Percentiles rank a stretch among this genome's conserved stretches.
phyloP scores from a whole-genome alignment of 2,113 vertebrate species.

The Procavia capensis region DNA sequence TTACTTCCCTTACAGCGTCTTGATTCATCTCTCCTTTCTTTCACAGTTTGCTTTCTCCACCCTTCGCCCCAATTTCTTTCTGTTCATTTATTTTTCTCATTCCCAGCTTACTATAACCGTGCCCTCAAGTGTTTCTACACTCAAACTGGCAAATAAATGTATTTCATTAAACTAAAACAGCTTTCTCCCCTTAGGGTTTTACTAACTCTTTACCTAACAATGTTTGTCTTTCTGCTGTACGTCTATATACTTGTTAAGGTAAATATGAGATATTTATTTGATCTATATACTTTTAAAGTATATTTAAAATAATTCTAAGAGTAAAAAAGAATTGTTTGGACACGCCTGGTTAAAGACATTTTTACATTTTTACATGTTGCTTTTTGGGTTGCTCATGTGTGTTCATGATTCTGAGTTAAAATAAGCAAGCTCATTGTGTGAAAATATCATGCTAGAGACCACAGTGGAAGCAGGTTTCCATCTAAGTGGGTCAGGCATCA shows the following conservation, averaged over 20 bases:
- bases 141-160: neutral
- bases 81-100: neutral
- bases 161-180: neutral
- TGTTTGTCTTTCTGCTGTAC: neutral
- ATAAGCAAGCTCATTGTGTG: neutral
- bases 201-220: neutral
- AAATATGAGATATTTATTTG: neutral
- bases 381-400: too few species aligned
- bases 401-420: neutral
- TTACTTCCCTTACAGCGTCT: neutral
- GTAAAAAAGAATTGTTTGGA: neutral
- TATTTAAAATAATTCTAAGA: neutral
- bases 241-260: neutral
- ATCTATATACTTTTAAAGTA: neutral
- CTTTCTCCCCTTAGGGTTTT: neutral
- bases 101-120: neutral
- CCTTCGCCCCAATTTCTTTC: neutral
- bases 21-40: neutral
- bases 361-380: neutral
- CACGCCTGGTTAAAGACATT: neutral
- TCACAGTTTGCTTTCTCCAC: neutral
- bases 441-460: neutral
- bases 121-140: neutral
- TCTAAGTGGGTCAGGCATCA: neutral
- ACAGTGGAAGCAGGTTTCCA: neutral